These are phyloP conservation scores for Siniperca chuatsi DNA, from an alignment of 2,113 vertebrate species.

Conservation along the genomic window DNA sequence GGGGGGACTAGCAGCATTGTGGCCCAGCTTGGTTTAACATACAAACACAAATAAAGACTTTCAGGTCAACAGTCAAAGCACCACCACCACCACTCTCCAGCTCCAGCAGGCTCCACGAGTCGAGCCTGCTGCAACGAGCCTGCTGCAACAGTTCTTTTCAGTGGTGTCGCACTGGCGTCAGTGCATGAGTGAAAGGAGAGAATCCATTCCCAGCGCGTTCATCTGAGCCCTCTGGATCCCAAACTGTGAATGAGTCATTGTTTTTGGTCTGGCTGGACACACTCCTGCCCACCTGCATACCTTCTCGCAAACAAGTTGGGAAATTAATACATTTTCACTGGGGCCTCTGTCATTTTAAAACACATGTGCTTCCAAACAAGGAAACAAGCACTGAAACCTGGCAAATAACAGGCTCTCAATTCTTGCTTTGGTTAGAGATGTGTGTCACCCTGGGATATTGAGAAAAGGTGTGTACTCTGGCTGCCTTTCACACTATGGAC, in stretches of 20 bases:
- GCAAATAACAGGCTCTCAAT: not conserved
- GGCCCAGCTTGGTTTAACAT: constrained; percentile 16
- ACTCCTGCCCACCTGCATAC: constrained; percentile 34
- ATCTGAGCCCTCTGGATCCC: constrained; percentile 7
- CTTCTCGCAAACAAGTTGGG: constrained; percentile 7
- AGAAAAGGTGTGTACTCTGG: constrained; percentile 25
- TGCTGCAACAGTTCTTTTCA: no score
- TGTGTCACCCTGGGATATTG: constrained; percentile 25
- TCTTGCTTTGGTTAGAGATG: constrained; percentile 11
- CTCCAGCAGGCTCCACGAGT: constrained; percentile 30
- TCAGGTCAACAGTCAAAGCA: constrained; percentile 37
- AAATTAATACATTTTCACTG: constrained; percentile 18
- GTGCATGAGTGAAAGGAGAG: constrained; percentile 1
- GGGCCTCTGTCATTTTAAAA: not conserved
- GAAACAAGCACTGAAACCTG: not conserved
- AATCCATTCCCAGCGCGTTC: constrained; percentile 9
- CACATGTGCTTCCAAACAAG: not conserved
- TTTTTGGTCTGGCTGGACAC: constrained; percentile 25
- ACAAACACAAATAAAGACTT: constrained; percentile 28
- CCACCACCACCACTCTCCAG: not conserved
- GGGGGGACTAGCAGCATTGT: not conserved
- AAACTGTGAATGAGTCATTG: constrained; percentile 52
- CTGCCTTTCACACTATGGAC: constrained; percentile 15
- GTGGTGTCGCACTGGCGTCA: not conserved
- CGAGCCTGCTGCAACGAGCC: constrained; percentile 53